A percentile compares a stretch with the other conserved stretches of the same genome.
Conservation (phyloP, 2,888 invertebrate species). For the Brachypalpus laphriformis region DNA sequence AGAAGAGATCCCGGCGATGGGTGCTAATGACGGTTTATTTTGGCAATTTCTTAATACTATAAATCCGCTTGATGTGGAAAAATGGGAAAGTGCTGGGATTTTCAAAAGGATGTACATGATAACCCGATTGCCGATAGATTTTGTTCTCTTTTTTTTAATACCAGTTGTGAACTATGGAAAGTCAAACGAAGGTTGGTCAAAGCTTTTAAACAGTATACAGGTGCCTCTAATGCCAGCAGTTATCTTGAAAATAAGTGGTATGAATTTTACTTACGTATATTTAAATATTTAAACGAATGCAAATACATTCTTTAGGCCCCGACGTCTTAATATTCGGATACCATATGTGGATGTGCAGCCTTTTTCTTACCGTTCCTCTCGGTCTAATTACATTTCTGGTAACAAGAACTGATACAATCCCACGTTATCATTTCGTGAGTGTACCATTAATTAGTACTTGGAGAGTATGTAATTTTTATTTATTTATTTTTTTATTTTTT, state of each 20-base stretch:
- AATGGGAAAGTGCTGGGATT: slow-evolving; percentile 54
- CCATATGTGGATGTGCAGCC: background rate
- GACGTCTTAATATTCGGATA: background rate
- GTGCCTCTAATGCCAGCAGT: slow-evolving; percentile 82
- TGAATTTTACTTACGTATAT: background rate
- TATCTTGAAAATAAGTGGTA: slow-evolving; percentile 37
- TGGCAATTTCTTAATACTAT: slow-evolving; percentile 72
- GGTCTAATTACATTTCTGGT: slow-evolving; percentile 59
- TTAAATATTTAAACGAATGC: no score
- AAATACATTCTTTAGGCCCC: background rate
- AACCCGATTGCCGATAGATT: slow-evolving; percentile 83
- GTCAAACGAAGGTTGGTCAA: slow-evolving; percentile 85
- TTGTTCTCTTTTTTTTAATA: slow-evolving; percentile 84
- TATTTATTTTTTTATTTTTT: slow-evolving; percentile 4
- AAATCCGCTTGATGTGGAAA: slow-evolving; percentile 56
- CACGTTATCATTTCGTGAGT: slow-evolving; percentile 77
- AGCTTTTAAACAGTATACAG: slow-evolving; percentile 84
- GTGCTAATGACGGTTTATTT: slow-evolving; percentile 34
- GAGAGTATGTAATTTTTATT: no score
- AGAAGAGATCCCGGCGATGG: background rate
- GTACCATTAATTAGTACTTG: no score
- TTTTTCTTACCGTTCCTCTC: slow-evolving; percentile 70
- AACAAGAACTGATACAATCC: slow-evolving; percentile 76
- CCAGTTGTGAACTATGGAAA: slow-evolving; percentile 84
- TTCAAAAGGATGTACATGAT: slow-evolving; percentile 20